Evolutionary conservation across 92 coral and sea anemone genomes (phyloP), one percentile per base, ranked within the genome.

Genomic region (Chrysogorgia sp.): DNA sequence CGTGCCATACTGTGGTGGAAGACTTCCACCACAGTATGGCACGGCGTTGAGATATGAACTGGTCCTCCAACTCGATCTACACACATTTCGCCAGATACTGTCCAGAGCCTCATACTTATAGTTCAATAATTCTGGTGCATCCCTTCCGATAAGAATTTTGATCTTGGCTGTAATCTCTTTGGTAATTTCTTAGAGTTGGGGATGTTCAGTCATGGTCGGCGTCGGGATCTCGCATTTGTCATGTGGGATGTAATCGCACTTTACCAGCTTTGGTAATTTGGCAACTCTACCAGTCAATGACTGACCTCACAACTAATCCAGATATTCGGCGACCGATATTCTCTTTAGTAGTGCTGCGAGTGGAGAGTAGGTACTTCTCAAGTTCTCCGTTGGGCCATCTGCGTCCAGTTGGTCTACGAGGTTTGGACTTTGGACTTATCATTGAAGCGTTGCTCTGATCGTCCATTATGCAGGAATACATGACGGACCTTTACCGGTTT

Each of bases 51-150:
- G 32, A 82, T 60, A 65, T 86, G 84, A n/a, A 43, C 53, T 15
- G 90, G 84, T 50, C 81, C 81, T 1, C 62, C 76, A 31, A 40
- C 84, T 34, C 47, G 41, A 65, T 82, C 90, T 22, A 81, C 72
- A 47, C 90, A 86, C 80, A 82, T 76, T 53, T 81, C 82, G 22
- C 86, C 86, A n/a, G 76, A 21, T 48, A 86, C 67, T 17, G 67
- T 61, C 67, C 67, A 61, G 24, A 82, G 77, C 28, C 74, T 65
- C 81, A 28, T 75, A 82, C 34, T 59, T 45, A n/a, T 81, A 86
- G 61, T 86, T 82, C 5, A 87, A 76, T 4, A 82, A 37, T 30
- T 35, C 35, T 28, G 31, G 67, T 13, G 67, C 67, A 9, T 63
- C 70, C 24, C 70, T 29, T 21, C 74, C 74, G 40, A 66, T 6